Evolutionary conservation across 2,113 vertebrate genomes (phyloP), one percentile per base, ranked within the genome.

Genomic region (Aegithalos caudatus): DNA sequence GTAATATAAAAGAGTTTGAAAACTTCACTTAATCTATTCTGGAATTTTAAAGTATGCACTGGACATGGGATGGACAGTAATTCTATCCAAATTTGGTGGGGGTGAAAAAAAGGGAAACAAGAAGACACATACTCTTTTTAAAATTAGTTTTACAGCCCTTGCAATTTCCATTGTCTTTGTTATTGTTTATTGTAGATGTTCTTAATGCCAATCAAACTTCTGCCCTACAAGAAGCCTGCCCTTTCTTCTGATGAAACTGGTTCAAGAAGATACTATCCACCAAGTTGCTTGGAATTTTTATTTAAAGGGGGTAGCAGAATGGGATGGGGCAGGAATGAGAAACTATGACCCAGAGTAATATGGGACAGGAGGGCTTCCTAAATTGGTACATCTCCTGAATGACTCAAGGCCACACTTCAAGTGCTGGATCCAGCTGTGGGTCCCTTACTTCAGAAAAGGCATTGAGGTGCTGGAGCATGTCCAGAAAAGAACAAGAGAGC

Each of bases 401-500:
- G n/a, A 67, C 44, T 47, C 6, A 6, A 48, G 35, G 25, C 31
- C 12, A 23, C 29, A 42, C 18, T 53, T 69, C 1, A 5, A 11
- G 22, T 11, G 10, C 7, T 54, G 29, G 6, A 17, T 74, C 53
- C n/a, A 74, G 13, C 56, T 67, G 6, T 35, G 29, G 24, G 18
- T 69, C 22, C 21, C 25, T 76, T 25, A 42, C 25, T 61, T 61
- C 21, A 48, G 48, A n/a, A 89, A 67, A 47, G 38, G 54, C 8
- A 54, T 8, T 35, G 62, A 42, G 31, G 17, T 76, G 22, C 70
- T 48, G 47, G 54, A 76, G 25, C 11, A 3, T 40, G 38, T n/a
- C 29, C n/a, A 53, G 45, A 25, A 37, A 66, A 67, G 13, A 58
- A 11, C 11, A 47, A 27, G 0, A 0, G 29, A 61, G 21, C 29